Base-by-base conservation (phyloP, 2,113 vertebrate genomes). In the Panthera leo region DNA sequence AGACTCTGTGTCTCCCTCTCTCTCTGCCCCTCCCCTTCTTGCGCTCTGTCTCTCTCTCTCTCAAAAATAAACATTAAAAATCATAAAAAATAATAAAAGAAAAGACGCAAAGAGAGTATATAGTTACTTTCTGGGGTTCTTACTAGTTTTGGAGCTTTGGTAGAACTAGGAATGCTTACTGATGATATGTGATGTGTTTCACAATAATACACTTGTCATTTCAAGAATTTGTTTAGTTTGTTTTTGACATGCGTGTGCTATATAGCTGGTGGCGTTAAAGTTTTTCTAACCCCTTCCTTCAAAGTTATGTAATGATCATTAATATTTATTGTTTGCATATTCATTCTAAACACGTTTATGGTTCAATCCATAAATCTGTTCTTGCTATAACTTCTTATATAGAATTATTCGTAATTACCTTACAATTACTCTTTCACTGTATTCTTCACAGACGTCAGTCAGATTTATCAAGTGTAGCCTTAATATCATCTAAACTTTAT, bases 381-480 rank as follows among this genome's bases (percentile, higher is more conserved):
- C 90, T 78, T 93, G 45, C 51, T 92, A 12, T 89, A 86, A 80
- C 7, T 73, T 85, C 34, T 53, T 83, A n/a, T n/a, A 14, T n/a
- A 89, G 58, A 93, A 55, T 83, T 95, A 89, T 18, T 48, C 21
- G 2, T 79, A 70, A 96, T 94, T 92, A 85, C 18, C 16, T 83
- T 94, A 85, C 15, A 79, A 89, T 95, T 92, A 51, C 10, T 53
- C 27, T 71, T 92, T 87, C 73, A 39, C 18, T 76, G 2, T 79
- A 34, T 89, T 97, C 53, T 96, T 95, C 79, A 94, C 71, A 85
- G 61, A 95, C 1, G 0, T 75, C 89, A 89, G 73, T 65, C 63
- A 90, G 68, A 89, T 96, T 97, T 94, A 96, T 92, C 75, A 97
- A 85, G 63, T 85, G 70, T 88, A 80, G 51, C 34, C 25, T 95